A percentile compares a stretch with the other conserved stretches of the same genome.
Evolutionary conservation across 1,140 invertebrate genomes (phyloP).

Genomic region (Tetragnatha versicolor): DNA sequence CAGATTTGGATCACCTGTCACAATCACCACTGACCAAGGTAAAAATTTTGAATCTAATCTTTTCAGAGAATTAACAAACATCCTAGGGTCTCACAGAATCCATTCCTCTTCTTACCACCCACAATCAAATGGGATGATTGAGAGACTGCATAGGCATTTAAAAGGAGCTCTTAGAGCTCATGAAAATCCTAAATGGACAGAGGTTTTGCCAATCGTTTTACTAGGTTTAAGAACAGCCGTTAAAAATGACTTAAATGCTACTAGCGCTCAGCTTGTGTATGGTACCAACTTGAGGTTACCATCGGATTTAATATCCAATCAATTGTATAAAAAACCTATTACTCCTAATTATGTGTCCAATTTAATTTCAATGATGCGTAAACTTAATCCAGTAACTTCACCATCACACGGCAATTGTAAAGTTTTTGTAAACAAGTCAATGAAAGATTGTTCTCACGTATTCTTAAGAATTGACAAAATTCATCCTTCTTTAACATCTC

Average conservation of each 20-base stretch:
- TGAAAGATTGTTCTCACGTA: slow-evolving; percentile 1
- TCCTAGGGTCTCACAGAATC: too few species aligned
- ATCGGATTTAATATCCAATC: slow-evolving; percentile 43
- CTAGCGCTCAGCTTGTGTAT: slow-evolving; percentile 57
- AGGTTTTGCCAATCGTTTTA: slow-evolving; percentile 63
- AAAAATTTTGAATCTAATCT: too few species aligned
- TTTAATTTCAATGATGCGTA: slow-evolving; percentile 1
- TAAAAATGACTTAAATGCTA: slow-evolving; percentile 59
- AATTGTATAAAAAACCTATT: neutral
- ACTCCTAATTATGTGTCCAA: neutral
- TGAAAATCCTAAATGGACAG: slow-evolving; percentile 58
- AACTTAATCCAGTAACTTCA: neutral
- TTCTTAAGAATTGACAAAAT: slow-evolving; percentile 8
- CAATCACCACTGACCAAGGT: too few species aligned
- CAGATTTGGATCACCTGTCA: too few species aligned
- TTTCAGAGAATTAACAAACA: too few species aligned
- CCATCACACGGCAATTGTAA: neutral
- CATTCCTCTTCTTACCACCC: too few species aligned
- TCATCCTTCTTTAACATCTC: neutral
- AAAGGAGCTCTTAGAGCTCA: too few species aligned
- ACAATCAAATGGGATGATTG: too few species aligned
- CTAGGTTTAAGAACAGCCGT: slow-evolving; percentile 58
- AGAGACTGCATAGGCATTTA: too few species aligned
- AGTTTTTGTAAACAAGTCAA: neutral
- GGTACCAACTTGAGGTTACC: slow-evolving; percentile 56